Percentiles rank a stretch among this genome's conserved stretches.
Evolutionary conservation across 2,797 vertebrate genomes (phyloP).

Genomic region (Holocentrus rufus): DNA sequence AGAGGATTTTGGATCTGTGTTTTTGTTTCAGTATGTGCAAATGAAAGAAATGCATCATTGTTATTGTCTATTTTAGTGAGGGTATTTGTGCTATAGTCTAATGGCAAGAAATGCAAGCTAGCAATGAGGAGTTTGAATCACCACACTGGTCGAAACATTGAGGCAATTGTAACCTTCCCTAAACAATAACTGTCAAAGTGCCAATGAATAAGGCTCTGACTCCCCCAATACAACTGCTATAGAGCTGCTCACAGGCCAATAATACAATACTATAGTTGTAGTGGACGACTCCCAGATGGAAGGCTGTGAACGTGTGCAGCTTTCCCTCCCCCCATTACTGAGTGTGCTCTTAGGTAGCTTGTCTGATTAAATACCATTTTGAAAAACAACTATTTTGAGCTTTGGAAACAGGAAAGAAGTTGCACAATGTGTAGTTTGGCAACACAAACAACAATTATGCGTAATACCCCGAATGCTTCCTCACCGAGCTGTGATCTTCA

Average conservation of each 20-base stretch:
- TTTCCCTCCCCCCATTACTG: background rate
- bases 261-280: constrained; percentile 14
- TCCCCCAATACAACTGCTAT: constrained; percentile 20
- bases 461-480: constrained; percentile 11
- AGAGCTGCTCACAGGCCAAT: background rate
- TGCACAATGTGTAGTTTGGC: constrained; percentile 15
- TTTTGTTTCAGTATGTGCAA: constrained; percentile 1
- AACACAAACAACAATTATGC: constrained; percentile 11
- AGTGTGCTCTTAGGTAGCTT: background rate
- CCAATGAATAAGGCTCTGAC: constrained; percentile 8
- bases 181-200: constrained; percentile 14
- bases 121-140: constrained; percentile 2
- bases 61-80: too few relatives aligned
- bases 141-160: background rate
- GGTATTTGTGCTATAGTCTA: background rate
- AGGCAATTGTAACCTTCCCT: constrained; percentile 10
- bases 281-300: constrained; percentile 11
- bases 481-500: constrained; percentile 5
- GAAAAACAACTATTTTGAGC: background rate
- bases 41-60: background rate
- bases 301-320: constrained; percentile 12
- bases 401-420: constrained; percentile 30
- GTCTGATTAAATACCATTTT: background rate
- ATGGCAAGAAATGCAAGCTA: background rate
- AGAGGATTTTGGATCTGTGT: constrained; percentile 28